Evolutionary conservation across 2,888 invertebrate genomes (phyloP).

Genomic region (Carabus problematicus): DNA sequence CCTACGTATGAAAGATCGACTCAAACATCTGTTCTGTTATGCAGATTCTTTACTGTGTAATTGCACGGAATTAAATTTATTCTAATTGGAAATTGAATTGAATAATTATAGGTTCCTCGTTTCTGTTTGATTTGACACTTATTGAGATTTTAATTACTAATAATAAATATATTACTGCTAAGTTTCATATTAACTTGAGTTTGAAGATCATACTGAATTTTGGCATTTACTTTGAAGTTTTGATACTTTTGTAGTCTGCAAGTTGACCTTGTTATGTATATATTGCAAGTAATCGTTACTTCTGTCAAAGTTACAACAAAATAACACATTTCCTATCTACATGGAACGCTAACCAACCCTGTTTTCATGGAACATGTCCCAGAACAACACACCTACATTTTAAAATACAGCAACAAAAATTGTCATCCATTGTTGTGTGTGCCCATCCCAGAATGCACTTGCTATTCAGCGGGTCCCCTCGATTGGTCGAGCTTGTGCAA

Average conservation of each 20-base stretch:
- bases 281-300: not conserved
- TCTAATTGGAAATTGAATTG: slow-evolving; percentile 8
- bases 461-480: slow-evolving; percentile 11
- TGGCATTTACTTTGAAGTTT: too few relatives aligned
- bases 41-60: not conserved
- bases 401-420: slow-evolving; percentile 3
- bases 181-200: too few relatives aligned
- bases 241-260: too few relatives aligned
- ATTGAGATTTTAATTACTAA: not conserved
- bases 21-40: not conserved
- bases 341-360: not conserved
- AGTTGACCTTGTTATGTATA: not conserved
- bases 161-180: too few relatives aligned
- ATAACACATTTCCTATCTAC: slow-evolving; percentile 4
- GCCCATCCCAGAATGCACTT: slow-evolving; percentile 11
- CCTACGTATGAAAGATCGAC: too few relatives aligned
- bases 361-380: slow-evolving; percentile 8
- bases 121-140: not conserved
- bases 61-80: slow-evolving; percentile 12
- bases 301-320: not conserved
- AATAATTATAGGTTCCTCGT: not conserved
- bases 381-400: not conserved
- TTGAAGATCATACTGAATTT: too few relatives aligned
- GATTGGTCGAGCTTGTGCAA: slow-evolving; percentile 6
- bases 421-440: slow-evolving; percentile 11